Percentiles rank a stretch among this genome's conserved stretches.
Evolutionary conservation across 2,797 vertebrate genomes (phyloP).

Genomic region (Lagodon rhomboides): DNA sequence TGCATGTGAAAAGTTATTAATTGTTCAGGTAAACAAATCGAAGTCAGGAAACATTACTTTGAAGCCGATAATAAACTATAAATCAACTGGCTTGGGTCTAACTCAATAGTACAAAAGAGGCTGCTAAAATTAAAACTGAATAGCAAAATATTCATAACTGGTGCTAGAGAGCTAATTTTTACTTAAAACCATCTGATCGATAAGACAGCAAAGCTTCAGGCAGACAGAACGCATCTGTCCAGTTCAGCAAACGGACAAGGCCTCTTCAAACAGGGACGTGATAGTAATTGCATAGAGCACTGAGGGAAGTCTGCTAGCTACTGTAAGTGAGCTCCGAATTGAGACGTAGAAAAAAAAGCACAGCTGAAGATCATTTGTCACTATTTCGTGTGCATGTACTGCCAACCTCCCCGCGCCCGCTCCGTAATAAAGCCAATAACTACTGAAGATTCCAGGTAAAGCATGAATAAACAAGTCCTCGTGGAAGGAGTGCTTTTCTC

Average conservation of each 20-base stretch:
- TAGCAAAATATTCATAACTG: conserved; percentile 26
- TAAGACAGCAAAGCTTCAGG: conserved; percentile 54
- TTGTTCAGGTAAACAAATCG: conserved; percentile 19
- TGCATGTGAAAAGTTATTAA: conserved; percentile 24
- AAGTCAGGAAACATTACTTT: conserved; percentile 19
- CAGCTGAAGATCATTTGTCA: conserved; percentile 42
- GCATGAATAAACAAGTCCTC: conserved; percentile 32
- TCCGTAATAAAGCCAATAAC: conserved; percentile 52
- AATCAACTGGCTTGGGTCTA: not conserved
- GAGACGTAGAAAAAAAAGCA: conserved; percentile 54
- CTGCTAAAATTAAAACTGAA: conserved; percentile 42
- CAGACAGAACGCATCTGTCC: conserved; percentile 45
- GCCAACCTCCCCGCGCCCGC: conserved; percentile 7
- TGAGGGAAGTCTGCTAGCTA: conserved; percentile 64
- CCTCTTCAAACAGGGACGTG: conserved; percentile 70
- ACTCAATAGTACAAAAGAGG: conserved; percentile 5
- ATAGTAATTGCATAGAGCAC: conserved; percentile 75
- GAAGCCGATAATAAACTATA: conserved; percentile 10
- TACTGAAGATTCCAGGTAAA: conserved; percentile 58
- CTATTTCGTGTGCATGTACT: conserved; percentile 19
- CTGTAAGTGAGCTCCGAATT: conserved; percentile 51
- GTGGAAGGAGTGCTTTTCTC: conserved; percentile 35
- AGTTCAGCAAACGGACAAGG: conserved; percentile 68
- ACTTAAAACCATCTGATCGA: conserved; percentile 37
- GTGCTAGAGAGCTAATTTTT: conserved; percentile 40